Conservation (phyloP, 2,113 vertebrate species). For the Pristiophorus japonicus region DNA sequence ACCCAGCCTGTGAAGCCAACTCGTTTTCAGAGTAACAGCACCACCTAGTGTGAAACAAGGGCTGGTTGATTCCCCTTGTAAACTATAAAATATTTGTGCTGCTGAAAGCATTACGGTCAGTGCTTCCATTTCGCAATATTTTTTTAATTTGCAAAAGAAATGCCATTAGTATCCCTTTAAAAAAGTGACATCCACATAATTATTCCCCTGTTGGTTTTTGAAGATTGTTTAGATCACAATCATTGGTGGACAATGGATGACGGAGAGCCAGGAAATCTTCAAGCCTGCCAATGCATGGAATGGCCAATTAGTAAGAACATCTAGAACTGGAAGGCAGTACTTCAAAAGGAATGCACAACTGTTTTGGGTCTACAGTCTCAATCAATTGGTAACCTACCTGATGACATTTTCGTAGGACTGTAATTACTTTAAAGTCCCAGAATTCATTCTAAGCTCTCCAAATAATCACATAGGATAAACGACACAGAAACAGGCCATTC, state of each 20-base stretch:
- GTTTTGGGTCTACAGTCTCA: neutral
- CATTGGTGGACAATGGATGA: neutral
- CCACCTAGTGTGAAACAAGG: neutral
- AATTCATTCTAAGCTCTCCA: neutral
- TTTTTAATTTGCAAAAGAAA: neutral
- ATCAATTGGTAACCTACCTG: neutral
- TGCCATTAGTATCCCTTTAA: too few species aligned
- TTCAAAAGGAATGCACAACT: neutral
- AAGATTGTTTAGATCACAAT: neutral
- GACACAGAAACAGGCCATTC: too few species aligned
- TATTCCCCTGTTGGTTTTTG: neutral
- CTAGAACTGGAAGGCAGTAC: neutral
- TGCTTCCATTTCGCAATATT: neutral
- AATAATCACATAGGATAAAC: too few species aligned
- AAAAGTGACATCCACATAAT: neutral
- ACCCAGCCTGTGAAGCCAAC: neutral
- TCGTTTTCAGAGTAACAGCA: neutral
- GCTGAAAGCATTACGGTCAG: neutral
- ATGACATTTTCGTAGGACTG: neutral
- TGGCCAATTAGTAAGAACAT: neutral
- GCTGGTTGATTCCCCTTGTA: neutral
- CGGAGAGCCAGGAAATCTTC: neutral
- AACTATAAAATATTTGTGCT: neutral
- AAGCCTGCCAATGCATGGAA: neutral
- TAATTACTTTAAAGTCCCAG: neutral